A percentile compares a stretch with the other conserved stretches of the same genome.
Conservation (phyloP, 2,888 invertebrate genomes). For the Geophilus truncorum region DNA sequence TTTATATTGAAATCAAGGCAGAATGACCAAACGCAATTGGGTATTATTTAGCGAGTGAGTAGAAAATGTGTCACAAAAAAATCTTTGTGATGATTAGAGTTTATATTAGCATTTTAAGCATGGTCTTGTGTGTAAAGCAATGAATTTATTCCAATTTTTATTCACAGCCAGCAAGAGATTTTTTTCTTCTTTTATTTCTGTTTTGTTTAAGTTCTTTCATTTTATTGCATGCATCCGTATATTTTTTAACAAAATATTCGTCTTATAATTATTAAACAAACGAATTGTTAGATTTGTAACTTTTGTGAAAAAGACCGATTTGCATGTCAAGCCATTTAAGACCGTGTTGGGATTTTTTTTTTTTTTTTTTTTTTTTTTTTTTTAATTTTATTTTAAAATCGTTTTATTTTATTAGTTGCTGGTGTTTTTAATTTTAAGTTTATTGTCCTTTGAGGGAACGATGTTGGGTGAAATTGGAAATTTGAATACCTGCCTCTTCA, state of each 20-base stretch:
- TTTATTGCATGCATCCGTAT: conserved; percentile 34
- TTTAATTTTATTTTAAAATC: too few relatives aligned
- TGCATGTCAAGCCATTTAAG: neutral
- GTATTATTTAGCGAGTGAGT: conserved; percentile 33
- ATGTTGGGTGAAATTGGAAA: neutral
- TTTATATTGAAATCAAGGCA: conserved; percentile 25
- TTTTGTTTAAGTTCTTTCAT: neutral
- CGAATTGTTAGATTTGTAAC: neutral
- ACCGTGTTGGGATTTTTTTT: neutral
- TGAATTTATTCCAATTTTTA: conserved; percentile 35
- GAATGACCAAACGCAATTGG: conserved; percentile 30
- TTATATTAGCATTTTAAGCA: neutral
- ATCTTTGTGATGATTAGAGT: conserved; percentile 29
- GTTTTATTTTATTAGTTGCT: too few relatives aligned
- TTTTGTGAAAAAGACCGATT: neutral
- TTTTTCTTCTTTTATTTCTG: neutral
- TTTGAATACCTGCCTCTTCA: neutral
- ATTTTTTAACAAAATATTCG: conserved; percentile 36
- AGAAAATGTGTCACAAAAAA: conserved; percentile 33
- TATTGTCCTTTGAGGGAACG: neutral
- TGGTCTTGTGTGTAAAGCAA: conserved; percentile 32
- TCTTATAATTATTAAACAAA: neutral
- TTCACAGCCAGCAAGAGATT: conserved; percentile 8
- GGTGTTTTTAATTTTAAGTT: neutral
- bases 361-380: neutral